Base-by-base conservation (phyloP, 2,888 invertebrate genomes). In the Parnassius smintheus region DNA sequence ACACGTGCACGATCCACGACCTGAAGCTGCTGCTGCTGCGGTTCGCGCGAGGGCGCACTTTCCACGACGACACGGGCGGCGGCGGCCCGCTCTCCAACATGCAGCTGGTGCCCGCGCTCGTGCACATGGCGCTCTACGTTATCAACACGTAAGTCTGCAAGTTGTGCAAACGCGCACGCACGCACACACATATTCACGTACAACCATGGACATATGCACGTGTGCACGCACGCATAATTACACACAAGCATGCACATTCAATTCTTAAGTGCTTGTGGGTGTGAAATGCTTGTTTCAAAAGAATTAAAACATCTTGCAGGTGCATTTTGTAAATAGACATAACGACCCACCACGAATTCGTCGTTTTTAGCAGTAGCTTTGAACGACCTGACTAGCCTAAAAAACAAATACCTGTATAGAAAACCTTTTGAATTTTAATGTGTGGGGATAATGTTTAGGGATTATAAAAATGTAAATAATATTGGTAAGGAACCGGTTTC, bases 1-100 rank as follows among this genome's bases (percentile, higher is more conserved):
- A 96, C 82, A 92, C 93, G 49, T 95, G 96, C 73, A 97, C 98
- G 2, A 94, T 98, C 65, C 98, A 98, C 86, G 99, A 99, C 87
- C 90, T 99, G 72, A 99, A 99, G 90, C 91, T 98, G 72, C 89
- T 99, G 62, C 86, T 99, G 65, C 82, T 96, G 74, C 93, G 98
- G 63, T 98, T 99, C 90, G 97, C 98, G 0, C 96, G 96, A 84
- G 98, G 98, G 74, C 97, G 97, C 81, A 97, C 97, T 66, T 99
- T 99, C 93, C 98, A 98, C 83, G 98, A 98, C 82, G 99, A 99
- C 88, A 98, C 98, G 2, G 98, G 99, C 18, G 99, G 98, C 70
- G 98, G 98, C 74, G 99, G 98, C 1, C 97, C 98, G 12, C 98
- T 98, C 78, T 98, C 98, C 69, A 99, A 99, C 91, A 96, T 99